Conservation (phyloP, 2,113 vertebrate species). For the Octodon degus region DNA sequence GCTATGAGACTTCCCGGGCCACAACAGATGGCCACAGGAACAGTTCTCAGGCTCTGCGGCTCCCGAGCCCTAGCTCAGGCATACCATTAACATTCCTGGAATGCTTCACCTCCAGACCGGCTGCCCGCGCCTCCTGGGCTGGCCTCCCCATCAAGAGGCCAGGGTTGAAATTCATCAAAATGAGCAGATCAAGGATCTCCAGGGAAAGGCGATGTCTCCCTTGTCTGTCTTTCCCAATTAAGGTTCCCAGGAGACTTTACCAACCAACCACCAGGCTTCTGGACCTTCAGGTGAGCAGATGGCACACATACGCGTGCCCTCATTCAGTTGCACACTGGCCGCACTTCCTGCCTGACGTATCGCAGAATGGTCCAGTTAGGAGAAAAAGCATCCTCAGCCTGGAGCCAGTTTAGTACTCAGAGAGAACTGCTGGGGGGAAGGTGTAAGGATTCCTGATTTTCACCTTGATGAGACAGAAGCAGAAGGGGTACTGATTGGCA, state of each 20-base stretch:
- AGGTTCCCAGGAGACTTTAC: background rate
- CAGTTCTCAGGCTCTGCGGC: constrained; percentile 77
- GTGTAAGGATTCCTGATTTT: background rate
- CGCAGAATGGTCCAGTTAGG: background rate
- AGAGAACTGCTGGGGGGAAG: background rate
- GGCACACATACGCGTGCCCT: fast-evolving
- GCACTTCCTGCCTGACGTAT: background rate
- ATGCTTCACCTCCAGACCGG: constrained; percentile 84
- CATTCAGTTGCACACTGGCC: background rate
- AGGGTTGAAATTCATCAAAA: constrained; percentile 39
- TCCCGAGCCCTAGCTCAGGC: constrained; percentile 89
- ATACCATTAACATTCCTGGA: constrained; percentile 89
- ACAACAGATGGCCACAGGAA: constrained; percentile 87
- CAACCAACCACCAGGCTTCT: background rate
- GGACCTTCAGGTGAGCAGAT: background rate
- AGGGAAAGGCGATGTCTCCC: background rate
- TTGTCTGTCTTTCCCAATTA: background rate
- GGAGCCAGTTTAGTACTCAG: background rate
- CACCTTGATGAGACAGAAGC: background rate
- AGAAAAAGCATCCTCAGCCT: background rate
- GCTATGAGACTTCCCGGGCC: constrained; percentile 87
- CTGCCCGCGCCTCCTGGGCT: constrained; percentile 13
- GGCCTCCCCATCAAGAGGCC: constrained; percentile 57
- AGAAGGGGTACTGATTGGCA: no score
- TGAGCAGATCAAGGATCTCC: constrained; percentile 2